Evolutionary conservation across 2,797 vertebrate species (phyloP), one percentile per base, ranked within the genome.

Genomic region (Scomberomorus guttatus): DNA sequence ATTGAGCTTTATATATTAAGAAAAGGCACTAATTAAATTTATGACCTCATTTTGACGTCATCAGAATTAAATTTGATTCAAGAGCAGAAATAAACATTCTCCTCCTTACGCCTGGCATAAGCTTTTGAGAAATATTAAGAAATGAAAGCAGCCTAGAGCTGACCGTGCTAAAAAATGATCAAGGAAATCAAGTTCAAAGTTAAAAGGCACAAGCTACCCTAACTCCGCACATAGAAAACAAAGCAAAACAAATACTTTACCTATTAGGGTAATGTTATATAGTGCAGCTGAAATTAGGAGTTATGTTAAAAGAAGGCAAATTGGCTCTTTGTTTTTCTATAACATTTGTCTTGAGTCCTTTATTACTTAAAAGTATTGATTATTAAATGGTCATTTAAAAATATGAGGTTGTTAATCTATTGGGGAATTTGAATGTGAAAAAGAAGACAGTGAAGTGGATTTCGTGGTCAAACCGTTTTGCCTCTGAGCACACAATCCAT

Each of bases 401-500:
- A 74, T 3, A 75, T 8, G 27, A 62, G 29, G 54, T 72, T 64
- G 29, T 66, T 46, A 15, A 64, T 20, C 56, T 66, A 62, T 37
- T 70, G 9, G 3, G 42, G 25, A 60, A 61, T 56, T 51, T 48
- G 18, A 65, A 57, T 39, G 32, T 65, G 20, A 65, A 80, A 82
- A 83, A 63, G 63, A 74, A 84, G 70, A 86, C 71, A 74, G 22
- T 61, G 17, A 39, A 64, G 27, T 63, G 25, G 29, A 79, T 60
- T 65, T 67, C 2, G 73, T 62, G 27, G 42, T 56, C 14, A 74
- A 59, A 46, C 6, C 13, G 62, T 80, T 85, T 85, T 87, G 84
- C 87, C 52, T 87, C 68, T 89, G 92, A 95, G 90, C 92, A 94
- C 93, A 94, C 93, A 94, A 92, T 88, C 89, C 90, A 77, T 65